A percentile compares a stretch with the other conserved stretches of the same genome.
These are phyloP conservation scores for Vandiemenella viatica DNA, from an alignment of 2,888 invertebrate species.

Conservation along the genomic window DNA sequence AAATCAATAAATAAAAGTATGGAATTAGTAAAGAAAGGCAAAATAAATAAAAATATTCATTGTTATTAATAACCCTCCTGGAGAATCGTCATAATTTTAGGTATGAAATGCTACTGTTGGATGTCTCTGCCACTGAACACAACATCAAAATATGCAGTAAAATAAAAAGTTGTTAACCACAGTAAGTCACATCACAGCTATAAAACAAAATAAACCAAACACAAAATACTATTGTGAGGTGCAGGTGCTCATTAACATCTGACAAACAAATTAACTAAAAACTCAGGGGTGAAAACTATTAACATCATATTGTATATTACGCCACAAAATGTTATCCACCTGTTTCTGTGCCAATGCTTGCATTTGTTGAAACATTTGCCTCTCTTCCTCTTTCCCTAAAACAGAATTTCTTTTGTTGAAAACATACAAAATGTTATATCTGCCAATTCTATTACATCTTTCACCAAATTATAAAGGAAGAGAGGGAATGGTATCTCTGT, in stretches of 20 bases:
- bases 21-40: too few relatives aligned
- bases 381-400: slow-evolving; percentile 89
- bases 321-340: slow-evolving; percentile 42
- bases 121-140: slow-evolving; percentile 12
- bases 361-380: slow-evolving; percentile 94
- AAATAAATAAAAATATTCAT: too few relatives aligned
- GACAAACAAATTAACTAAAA: slow-evolving; percentile 8
- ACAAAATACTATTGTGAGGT: slow-evolving; percentile 4
- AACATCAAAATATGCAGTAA: slow-evolving; percentile 11
- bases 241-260: slow-evolving; percentile 12
- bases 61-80: too few relatives aligned
- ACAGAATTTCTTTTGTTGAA: slow-evolving; percentile 25
- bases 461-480: background rate
- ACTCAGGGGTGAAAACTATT: slow-evolving; percentile 4
- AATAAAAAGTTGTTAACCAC: slow-evolving; percentile 1
- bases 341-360: slow-evolving; percentile 93
- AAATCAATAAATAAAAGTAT: too few relatives aligned
- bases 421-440: background rate
- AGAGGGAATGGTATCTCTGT: background rate
- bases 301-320: slow-evolving; percentile 7
- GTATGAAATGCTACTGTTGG: slow-evolving; percentile 9
- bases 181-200: slow-evolving; percentile 1
- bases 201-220: background rate
- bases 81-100: too few relatives aligned
- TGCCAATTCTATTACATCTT: background rate